A percentile compares a stretch with the other conserved stretches of the same genome.
Evolutionary conservation across 2,113 vertebrate species (phyloP).

Genomic region (Phainopepla nitens): DNA sequence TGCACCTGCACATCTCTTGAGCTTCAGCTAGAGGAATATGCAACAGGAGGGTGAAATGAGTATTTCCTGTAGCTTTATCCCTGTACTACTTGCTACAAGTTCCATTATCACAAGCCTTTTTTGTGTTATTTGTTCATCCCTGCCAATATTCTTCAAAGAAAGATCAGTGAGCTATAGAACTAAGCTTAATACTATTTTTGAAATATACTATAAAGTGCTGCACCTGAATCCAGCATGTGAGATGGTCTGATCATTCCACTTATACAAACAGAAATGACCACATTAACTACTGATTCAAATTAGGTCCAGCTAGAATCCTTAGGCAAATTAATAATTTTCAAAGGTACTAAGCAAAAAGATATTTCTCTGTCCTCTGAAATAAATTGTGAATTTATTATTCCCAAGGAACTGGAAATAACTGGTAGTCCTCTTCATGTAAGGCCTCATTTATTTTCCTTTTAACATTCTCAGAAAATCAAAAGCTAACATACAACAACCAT

Average conservation of each 20-base stretch:
- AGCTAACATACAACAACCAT: background rate
- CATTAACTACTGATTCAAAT: background rate
- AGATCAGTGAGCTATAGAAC: background rate
- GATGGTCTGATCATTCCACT: background rate
- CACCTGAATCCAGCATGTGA: background rate
- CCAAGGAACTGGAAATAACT: background rate
- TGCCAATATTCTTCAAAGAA: background rate
- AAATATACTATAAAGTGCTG: background rate
- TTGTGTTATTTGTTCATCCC: background rate
- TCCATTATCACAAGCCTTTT: background rate
- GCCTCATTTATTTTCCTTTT: background rate
- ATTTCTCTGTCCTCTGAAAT: background rate
- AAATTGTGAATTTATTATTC: background rate
- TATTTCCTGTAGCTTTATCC: background rate
- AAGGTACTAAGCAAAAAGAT: background rate
- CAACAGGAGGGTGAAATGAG: background rate
- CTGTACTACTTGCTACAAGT: background rate
- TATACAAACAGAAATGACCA: background rate
- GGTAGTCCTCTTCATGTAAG: background rate
- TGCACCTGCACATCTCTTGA: background rate
- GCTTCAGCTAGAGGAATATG: background rate
- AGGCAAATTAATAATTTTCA: background rate
- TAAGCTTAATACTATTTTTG: background rate
- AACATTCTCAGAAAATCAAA: background rate
- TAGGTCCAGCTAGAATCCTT: background rate